Percentiles rank a stretch among this genome's conserved stretches.
These are phyloP conservation scores for Phasianus colchicus DNA, from an alignment of 2,113 vertebrate genomes.

Conservation along the genomic window DNA sequence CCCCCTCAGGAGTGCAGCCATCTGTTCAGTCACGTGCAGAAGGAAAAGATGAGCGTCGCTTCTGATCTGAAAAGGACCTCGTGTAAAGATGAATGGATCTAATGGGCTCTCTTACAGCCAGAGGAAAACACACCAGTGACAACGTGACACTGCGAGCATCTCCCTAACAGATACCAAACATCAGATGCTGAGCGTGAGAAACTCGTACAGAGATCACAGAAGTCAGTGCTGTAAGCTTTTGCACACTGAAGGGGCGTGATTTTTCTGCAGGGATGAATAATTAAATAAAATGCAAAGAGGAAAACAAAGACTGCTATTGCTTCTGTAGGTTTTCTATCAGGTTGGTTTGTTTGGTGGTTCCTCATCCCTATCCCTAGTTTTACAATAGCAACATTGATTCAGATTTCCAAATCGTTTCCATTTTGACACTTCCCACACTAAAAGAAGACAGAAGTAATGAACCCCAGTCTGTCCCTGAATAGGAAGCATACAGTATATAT, in stretches of 20 bases:
- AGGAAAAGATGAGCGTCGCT: accelerated
- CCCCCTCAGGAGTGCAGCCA: not conserved
- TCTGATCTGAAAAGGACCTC: not conserved
- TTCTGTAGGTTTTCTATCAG: not conserved
- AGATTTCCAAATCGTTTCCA: not conserved
- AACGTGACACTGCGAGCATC: not conserved
- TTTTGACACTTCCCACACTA: not conserved
- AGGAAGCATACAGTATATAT: not conserved
- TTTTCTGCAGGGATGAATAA: not conserved
- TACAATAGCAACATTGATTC: accelerated
- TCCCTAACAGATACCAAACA: not conserved
- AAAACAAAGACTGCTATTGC: not conserved
- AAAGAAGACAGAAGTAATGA: not conserved
- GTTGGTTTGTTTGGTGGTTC: not conserved
- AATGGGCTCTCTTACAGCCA: not conserved
- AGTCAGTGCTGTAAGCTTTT: not conserved
- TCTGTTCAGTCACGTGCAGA: accelerated
- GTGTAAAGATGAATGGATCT: not conserved
- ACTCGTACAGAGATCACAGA: not conserved
- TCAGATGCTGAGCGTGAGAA: accelerated
- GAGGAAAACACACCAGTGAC: not conserved
- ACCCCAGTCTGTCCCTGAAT: not conserved
- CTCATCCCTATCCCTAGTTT: not conserved
- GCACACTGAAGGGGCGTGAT: not conserved
- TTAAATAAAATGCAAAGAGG: not conserved